phyloP scores from a whole-genome alignment of 92 coral and sea anemone species.

The Epizoanthus stellaris region DNA sequence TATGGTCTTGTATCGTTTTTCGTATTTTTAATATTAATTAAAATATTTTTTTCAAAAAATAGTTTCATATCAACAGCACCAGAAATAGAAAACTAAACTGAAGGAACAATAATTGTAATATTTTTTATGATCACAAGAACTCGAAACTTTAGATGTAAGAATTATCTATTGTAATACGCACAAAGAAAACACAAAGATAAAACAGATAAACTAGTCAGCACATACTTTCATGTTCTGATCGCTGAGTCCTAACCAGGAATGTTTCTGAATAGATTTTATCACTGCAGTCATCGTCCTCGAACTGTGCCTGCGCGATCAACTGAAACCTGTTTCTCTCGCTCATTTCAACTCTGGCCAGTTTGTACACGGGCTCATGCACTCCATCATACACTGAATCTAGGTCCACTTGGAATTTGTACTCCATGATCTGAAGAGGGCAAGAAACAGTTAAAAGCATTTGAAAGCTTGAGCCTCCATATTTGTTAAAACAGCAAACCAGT shows the following conservation, averaged over 20 bases:
- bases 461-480: too few species aligned
- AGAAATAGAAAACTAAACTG: too few species aligned
- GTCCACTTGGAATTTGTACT: constrained; percentile 62
- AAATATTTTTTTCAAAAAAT: too few species aligned
- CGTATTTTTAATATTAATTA: too few species aligned
- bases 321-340: constrained; percentile 83
- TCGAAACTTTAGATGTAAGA: too few species aligned
- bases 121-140: too few species aligned
- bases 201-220: not conserved
- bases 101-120: too few species aligned
- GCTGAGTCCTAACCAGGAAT: constrained; percentile 77
- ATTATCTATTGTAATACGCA: too few species aligned
- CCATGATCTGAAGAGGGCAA: constrained; percentile 1
- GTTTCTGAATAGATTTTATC: constrained; percentile 67
- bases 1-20: too few species aligned
- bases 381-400: constrained; percentile 93
- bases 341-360: constrained; percentile 88
- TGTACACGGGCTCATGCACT: constrained; percentile 78
- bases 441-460: too few species aligned
- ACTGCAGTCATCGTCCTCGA: constrained; percentile 59
- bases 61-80: too few species aligned
- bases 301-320: constrained; percentile 71
- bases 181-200: not conserved
- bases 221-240: constrained; percentile 55
- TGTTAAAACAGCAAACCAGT: too few species aligned